Conservation (phyloP, 2,113 vertebrate species). For the Speoplatyrhinus poulsoni region DNA sequence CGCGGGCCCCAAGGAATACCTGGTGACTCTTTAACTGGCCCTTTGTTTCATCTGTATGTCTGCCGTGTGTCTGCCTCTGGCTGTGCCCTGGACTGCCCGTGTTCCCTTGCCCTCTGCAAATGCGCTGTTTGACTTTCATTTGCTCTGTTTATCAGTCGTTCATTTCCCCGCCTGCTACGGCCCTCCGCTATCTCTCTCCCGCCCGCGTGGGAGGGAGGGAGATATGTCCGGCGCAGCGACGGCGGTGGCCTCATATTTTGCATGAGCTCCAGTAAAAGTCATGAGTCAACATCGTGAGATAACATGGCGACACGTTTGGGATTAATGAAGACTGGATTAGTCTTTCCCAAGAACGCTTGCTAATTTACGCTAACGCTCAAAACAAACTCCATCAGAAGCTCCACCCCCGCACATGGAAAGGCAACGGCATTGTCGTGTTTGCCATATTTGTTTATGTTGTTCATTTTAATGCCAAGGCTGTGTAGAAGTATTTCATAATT, state of each 20-base stretch:
- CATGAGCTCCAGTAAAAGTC: neutral
- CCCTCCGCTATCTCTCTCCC: neutral
- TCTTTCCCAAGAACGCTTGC: too few relatives aligned
- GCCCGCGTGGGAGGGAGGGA: too few relatives aligned
- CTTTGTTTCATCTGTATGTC: neutral
- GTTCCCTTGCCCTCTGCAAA: slow-evolving; percentile 3
- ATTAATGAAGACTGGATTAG: too few relatives aligned
- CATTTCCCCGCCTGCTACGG: slow-evolving; percentile 10
- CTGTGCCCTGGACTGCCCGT: neutral
- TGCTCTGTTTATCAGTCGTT: slow-evolving; percentile 24
- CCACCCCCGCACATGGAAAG: too few relatives aligned
- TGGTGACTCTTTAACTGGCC: too few relatives aligned
- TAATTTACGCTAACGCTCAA: too few relatives aligned
- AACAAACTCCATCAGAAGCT: too few relatives aligned
- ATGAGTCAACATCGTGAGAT: neutral
- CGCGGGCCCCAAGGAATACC: too few relatives aligned
- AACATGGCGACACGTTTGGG: neutral
- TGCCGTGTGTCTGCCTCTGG: neutral
- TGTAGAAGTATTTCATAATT: too few relatives aligned
- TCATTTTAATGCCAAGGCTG: too few relatives aligned
- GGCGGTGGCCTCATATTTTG: neutral
- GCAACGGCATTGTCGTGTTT: too few relatives aligned
- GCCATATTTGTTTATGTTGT: too few relatives aligned
- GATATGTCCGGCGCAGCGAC: neutral
- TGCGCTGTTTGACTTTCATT: slow-evolving; percentile 17